Conservation (phyloP, 2,888 invertebrate species). For the Drosophila suboccidentalis region DNA sequence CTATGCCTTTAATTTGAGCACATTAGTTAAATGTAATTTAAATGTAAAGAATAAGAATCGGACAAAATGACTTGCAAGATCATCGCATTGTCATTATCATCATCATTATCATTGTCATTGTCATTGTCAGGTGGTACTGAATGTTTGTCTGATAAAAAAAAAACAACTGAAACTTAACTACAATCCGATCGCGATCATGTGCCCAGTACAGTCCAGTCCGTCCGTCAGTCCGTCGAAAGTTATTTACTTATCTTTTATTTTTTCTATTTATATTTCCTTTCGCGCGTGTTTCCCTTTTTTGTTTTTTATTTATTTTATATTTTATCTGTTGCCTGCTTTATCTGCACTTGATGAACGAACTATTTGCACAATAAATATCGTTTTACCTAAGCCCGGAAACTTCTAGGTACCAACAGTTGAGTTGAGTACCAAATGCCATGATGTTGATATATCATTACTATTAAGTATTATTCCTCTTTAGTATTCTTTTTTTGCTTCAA, state of each 20-base stretch:
- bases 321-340: constrained; percentile 28
- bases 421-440: not conserved
- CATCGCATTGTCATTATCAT: constrained; percentile 17
- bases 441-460: constrained; percentile 29
- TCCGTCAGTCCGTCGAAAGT: constrained; percentile 24
- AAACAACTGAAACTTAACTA: not conserved
- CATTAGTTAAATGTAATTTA: not conserved
- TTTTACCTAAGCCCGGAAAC: constrained; percentile 42
- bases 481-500: constrained; percentile 8
- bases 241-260: constrained; percentile 43
- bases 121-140: constrained; percentile 34
- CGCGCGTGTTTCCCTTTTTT: constrained; percentile 11
- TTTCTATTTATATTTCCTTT: constrained; percentile 20
- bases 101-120: constrained; percentile 20
- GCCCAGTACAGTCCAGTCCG: constrained; percentile 11
- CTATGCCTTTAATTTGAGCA: not conserved
- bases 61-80: constrained; percentile 38
- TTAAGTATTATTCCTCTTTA: constrained; percentile 12
- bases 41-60: not conserved
- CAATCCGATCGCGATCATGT: constrained; percentile 61
- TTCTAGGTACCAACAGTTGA: constrained; percentile 16
- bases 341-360: constrained; percentile 35
- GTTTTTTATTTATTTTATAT: not conserved
- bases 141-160: constrained; percentile 27
- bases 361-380: constrained; percentile 42